phyloP scores from a whole-genome alignment of 2,797 vertebrate genomes.

The Oryzias dopingdopingensis region DNA sequence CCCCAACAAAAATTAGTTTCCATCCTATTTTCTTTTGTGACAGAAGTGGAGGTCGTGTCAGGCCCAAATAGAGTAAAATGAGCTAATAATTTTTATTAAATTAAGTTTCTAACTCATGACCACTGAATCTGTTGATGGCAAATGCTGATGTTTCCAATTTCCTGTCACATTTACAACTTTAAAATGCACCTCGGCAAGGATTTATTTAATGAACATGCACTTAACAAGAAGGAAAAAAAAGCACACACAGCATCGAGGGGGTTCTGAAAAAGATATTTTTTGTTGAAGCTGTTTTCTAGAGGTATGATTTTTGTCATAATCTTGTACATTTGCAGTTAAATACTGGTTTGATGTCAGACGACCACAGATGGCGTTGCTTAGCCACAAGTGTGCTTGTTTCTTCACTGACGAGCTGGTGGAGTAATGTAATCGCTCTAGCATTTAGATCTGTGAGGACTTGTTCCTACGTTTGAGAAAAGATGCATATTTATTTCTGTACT shows the following conservation, averaged over 20 bases:
- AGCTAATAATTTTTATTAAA: too few species aligned
- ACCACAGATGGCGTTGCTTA: constrained; percentile 51
- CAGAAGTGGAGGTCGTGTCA: neutral
- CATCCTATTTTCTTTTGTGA: constrained; percentile 3
- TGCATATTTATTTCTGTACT: constrained; percentile 77
- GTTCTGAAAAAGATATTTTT: constrained; percentile 34
- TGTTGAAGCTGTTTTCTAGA: constrained; percentile 40
- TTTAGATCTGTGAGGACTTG: constrained; percentile 69
- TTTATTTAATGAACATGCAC: neutral
- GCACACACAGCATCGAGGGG: constrained; percentile 13
- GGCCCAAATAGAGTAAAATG: too few species aligned
- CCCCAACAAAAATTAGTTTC: neutral
- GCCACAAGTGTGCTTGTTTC: constrained; percentile 59
- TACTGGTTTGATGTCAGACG: constrained; percentile 51
- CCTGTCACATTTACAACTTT: too few species aligned
- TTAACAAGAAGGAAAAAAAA: too few species aligned
- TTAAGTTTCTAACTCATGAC: too few species aligned
- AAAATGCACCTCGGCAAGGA: too few species aligned
- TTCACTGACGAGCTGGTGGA: constrained; percentile 49
- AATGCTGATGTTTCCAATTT: too few species aligned
- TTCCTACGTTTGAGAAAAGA: constrained; percentile 68
- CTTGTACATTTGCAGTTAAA: constrained; percentile 62
- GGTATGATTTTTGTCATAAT: constrained; percentile 36
- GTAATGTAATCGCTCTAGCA: constrained; percentile 64
- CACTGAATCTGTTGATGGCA: too few species aligned